These are phyloP conservation scores for Tanypteryx hageni DNA, from an alignment of 2,888 invertebrate genomes.

Conservation along the genomic window DNA sequence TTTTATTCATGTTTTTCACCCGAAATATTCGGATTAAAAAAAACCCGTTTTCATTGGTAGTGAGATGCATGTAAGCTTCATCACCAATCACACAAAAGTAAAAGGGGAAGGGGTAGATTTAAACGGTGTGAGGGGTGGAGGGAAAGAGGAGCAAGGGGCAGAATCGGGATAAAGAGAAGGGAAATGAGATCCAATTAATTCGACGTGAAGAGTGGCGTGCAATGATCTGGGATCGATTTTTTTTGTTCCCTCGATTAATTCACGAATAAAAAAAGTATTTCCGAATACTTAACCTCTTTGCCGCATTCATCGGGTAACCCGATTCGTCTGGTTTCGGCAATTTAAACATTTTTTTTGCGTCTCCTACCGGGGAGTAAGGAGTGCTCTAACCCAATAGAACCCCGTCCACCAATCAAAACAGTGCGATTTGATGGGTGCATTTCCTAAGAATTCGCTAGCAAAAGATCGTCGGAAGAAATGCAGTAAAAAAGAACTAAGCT, in stretches of 20 bases:
- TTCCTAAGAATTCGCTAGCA: not conserved
- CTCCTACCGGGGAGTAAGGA: not conserved
- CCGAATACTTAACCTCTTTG: not conserved
- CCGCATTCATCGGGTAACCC: not conserved
- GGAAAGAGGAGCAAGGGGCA: not conserved
- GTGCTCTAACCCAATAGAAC: not conserved
- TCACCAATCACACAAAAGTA: not conserved
- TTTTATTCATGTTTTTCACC: not conserved
- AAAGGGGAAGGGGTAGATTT: not conserved
- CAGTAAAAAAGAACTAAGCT: not conserved
- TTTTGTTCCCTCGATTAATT: slow-evolving; percentile 1
- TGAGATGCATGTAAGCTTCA: slow-evolving; percentile 20
- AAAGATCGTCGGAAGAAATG: not conserved
- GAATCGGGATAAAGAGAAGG: not conserved
- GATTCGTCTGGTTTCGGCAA: not conserved
- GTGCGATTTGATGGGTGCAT: not conserved
- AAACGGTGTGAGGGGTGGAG: not conserved
- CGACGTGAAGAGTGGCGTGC: not conserved
- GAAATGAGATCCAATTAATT: slow-evolving; percentile 24
- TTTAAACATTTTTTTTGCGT: not conserved
- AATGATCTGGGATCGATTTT: not conserved
- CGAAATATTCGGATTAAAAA: not conserved
- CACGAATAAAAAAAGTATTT: not conserved
- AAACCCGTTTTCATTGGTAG: not conserved
- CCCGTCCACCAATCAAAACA: not conserved